Base-by-base conservation (phyloP, 2,888 invertebrate species). In the Koerneria pararmatus region DNA sequence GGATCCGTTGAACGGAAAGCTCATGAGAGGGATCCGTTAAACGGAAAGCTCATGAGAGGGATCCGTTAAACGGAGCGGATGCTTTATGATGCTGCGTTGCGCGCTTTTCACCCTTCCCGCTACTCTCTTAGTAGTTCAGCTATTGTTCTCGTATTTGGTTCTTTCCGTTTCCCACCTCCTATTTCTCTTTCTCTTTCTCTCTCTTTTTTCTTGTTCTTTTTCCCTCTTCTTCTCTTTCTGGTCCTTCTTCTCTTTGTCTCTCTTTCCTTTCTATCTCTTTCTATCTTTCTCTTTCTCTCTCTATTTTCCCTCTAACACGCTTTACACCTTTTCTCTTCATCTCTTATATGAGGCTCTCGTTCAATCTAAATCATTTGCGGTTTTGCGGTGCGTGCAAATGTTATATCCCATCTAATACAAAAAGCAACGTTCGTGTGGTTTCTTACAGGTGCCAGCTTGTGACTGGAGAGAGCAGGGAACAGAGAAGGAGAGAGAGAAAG, bases 221-320 rank as follows among this genome's bases (percentile, higher is more conserved):
- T n/a, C n/a, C 46, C 60, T 46, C 29, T 29, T 46, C 31, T 29
- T 46, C 60, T 24, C 59, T 60, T 48, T 8, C 60, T 41, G 31
- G 41, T 22, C 24, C 46, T 2, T 37, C 37, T 22, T 24, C 32
- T 51, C 51, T 51, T 5, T 5, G 22, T 32, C 46, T 15, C 53
- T 46, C 59, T 24, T 24, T 29, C n/a, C 59, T 24, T 24, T 29
- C n/a, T 41, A 37, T 35, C 59, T 46, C 59, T 24, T 34, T 46
- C 61, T 15, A 48, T 46, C 51, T 51, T 51, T 29, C 49, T 35
- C 46, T 48, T 24, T 24, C 5, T 59, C 60, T 29, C 48, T 46
- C 48, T 29, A 8, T 48, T 49, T 3, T 19, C 27, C 60, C 32
- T 5, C 56, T 5, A 15, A 19, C n/a, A 46, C 3, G 29, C 24